A percentile compares a stretch with the other conserved stretches of the same genome.
These are phyloP conservation scores for Phyllotreta striolata DNA, from an alignment of 2,888 invertebrate species.

Conservation along the genomic window DNA sequence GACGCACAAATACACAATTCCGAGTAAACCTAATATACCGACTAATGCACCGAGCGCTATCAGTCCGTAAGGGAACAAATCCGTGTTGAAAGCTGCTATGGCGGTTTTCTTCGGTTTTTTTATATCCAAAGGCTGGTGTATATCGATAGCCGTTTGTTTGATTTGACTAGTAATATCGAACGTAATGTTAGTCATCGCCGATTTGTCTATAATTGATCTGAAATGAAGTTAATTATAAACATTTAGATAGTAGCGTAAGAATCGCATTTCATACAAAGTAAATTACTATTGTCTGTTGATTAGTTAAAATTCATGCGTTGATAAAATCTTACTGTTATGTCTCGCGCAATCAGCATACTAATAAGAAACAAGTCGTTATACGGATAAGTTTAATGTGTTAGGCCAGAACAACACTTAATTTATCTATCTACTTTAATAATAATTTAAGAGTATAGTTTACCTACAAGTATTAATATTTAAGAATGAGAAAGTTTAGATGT, in stretches of 20 bases:
- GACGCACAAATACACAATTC: slow-evolving; percentile 91
- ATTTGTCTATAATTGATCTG: slow-evolving; percentile 68
- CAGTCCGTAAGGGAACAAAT: slow-evolving; percentile 87
- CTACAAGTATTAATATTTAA: no score
- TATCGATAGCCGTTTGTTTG: slow-evolving; percentile 73
- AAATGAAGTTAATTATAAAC: slow-evolving; percentile 36
- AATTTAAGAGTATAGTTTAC: no score
- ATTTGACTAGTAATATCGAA: slow-evolving; percentile 73
- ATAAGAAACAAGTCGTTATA: slow-evolving; percentile 5
- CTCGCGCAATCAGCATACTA: slow-evolving; percentile 27
- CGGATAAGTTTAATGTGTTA: slow-evolving; percentile 2
- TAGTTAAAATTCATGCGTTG: slow-evolving; percentile 30
- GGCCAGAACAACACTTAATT: neutral
- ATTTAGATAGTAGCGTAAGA: neutral
- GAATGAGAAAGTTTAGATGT: no score
- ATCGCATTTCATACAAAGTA: neutral
- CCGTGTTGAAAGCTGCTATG: slow-evolving; percentile 61
- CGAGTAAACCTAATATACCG: slow-evolving; percentile 83
- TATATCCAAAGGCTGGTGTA: slow-evolving; percentile 68
- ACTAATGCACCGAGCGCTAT: slow-evolving; percentile 91
- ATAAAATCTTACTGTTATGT: slow-evolving; percentile 34
- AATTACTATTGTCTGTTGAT: neutral
- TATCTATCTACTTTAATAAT: no score
- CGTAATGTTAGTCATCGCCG: slow-evolving; percentile 72
- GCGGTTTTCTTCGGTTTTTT: slow-evolving; percentile 60